Evolutionary conservation across 1,140 invertebrate genomes (phyloP).

Genomic region (Bombus huntii): DNA sequence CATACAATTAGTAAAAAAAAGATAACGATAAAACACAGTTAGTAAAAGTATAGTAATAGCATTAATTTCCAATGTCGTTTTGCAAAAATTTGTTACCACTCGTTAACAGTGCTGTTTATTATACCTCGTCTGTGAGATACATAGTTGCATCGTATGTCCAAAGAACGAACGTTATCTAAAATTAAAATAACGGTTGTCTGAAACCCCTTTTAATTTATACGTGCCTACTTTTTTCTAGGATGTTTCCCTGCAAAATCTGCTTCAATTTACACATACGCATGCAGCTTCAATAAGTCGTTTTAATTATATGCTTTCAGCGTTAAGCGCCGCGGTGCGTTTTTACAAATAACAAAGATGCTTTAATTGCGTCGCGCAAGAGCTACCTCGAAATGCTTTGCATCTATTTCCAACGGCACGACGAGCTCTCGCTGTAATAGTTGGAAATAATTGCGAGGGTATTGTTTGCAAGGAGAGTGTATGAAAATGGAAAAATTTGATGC

Average conservation of each 20-base stretch:
- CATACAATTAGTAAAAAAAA: too few relatives aligned
- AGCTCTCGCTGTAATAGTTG: not conserved
- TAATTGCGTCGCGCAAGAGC: not conserved
- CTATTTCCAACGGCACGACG: not conserved
- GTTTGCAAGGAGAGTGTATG: not conserved
- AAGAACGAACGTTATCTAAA: not conserved
- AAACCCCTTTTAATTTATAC: not conserved
- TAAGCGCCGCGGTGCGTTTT: not conserved
- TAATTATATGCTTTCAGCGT: not conserved
- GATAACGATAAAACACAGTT: too few relatives aligned
- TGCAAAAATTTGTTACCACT: not conserved
- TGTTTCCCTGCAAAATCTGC: not conserved
- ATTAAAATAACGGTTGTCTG: not conserved
- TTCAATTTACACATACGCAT: not conserved
- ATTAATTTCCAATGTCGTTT: too few relatives aligned
- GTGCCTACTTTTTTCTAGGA: not conserved
- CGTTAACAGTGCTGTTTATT: not conserved
- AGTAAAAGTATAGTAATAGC: too few relatives aligned
- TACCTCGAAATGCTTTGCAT: not conserved
- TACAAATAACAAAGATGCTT: conserved; percentile 12
- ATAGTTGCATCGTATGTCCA: too few relatives aligned
- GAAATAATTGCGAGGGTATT: conserved; percentile 9
- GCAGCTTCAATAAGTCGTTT: not conserved
- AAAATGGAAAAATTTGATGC: not conserved
- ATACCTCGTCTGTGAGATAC: not conserved